Conservation (phyloP, 2,888 invertebrate species). For the Trichacis sp. region DNA sequence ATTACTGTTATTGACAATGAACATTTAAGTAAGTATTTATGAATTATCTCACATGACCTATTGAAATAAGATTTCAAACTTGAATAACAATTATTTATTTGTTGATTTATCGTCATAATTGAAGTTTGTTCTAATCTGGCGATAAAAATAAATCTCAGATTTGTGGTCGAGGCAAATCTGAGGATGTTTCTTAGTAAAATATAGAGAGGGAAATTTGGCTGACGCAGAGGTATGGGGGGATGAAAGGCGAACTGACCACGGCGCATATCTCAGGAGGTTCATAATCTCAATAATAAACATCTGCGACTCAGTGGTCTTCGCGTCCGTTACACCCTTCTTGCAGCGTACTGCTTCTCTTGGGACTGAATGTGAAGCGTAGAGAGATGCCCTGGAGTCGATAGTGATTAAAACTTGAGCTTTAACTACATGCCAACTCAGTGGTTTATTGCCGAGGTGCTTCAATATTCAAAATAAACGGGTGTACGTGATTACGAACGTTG, state of each 20-base stretch:
- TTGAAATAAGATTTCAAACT: no score
- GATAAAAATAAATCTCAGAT: background rate
- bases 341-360: constrained; percentile 31
- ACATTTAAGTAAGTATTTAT: no score
- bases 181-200: background rate
- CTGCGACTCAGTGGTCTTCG: constrained; percentile 47
- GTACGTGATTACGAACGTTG: constrained; percentile 31
- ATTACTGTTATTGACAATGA: no score
- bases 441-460: constrained; percentile 58
- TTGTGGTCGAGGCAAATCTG: no score
- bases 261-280: constrained; percentile 37
- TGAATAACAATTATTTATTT: no score
- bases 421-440: constrained; percentile 51
- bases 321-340: constrained; percentile 29
- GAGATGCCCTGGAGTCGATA: constrained; percentile 61
- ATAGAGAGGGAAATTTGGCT: background rate
- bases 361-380: constrained; percentile 26
- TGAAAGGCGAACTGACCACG: constrained; percentile 21
- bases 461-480: constrained; percentile 52
- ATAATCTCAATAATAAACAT: constrained; percentile 58
- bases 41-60: no score
- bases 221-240: background rate
- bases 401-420: constrained; percentile 66
- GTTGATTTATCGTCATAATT: no score
- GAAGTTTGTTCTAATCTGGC: background rate